Evolutionary conservation across 2,797 vertebrate species (phyloP), one percentile per base, ranked within the genome.

Genomic region (Platalea minor): DNA sequence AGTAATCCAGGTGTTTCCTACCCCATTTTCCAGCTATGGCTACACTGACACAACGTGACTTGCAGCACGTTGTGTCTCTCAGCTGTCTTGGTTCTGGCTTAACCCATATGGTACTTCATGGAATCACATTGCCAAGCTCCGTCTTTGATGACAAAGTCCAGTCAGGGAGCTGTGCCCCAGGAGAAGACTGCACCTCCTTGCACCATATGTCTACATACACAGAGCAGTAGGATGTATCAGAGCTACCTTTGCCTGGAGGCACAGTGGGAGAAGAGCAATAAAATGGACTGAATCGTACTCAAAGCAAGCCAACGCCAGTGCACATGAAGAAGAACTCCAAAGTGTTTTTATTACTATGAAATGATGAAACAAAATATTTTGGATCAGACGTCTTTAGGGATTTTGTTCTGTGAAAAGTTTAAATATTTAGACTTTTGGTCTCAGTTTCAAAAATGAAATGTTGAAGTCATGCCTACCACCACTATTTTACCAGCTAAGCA

Each of bases 121-220:
- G 29, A 70, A 7, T 14, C 0, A 0, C 29, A 33, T 17, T 48
- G 25, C 18, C 73, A 37, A 61, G 8, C 11, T 90, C 41, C 24
- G 5, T 63, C 37, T 54, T 43, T 56, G 74, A 50, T 50, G 37
- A 45, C 28, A 43, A 59, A 91, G 8, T 7, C 46, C 37, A 68
- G 3, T 2, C 13, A 54, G 23, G 26, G 2, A 60, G 3, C 28
- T 0, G 0, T 23, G 18, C 13, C 41, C 35, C 26, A 23, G 33
- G 7, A 35, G 26, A 23, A 41, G 31, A 33, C 25, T 23, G 17
- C 3, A 29, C 8, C 13, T 39, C 15, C 35, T 54, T 54, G 39
- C 24, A 77, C 6, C 10, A 5, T 8, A 5, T 13, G 17, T 31
- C 53, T 51, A 10, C 8, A 5, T 6, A 8, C 17, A 5, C 6